Evolutionary conservation across 2,797 vertebrate genomes (phyloP).

Genomic region (Prunella strophiata): DNA sequence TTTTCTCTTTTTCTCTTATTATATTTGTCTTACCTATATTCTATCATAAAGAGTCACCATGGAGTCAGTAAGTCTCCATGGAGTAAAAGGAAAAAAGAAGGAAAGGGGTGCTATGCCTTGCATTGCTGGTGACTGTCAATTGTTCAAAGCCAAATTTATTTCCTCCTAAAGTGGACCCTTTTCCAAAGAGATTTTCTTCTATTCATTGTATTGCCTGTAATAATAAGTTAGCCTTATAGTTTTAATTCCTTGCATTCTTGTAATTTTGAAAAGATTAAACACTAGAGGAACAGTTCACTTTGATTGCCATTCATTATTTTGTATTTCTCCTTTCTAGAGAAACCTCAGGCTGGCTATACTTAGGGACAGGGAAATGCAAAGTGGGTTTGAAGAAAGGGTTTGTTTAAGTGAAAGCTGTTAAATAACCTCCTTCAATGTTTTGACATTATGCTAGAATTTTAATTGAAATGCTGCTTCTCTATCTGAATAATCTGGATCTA

Average conservation of each 20-base stretch:
- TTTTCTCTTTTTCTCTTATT: neutral
- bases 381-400: neutral
- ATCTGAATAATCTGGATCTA: neutral
- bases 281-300: neutral
- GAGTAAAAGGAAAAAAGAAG: neutral
- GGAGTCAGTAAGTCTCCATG: neutral
- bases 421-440: neutral
- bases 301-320: neutral
- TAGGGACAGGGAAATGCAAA: neutral
- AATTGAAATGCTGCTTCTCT: neutral
- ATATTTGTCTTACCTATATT: neutral
- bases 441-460: neutral
- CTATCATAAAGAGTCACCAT: neutral
- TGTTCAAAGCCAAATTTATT: neutral
- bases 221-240: neutral
- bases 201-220: neutral
- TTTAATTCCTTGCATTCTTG: neutral
- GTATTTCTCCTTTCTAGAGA: neutral
- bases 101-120: neutral
- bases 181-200: neutral
- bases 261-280: conserved; percentile 26
- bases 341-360: neutral
- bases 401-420: neutral
- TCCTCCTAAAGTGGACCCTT: neutral
- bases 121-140: neutral